Base-by-base conservation (phyloP, 2,888 invertebrate species). In the Orthonychiurus folsomi region DNA sequence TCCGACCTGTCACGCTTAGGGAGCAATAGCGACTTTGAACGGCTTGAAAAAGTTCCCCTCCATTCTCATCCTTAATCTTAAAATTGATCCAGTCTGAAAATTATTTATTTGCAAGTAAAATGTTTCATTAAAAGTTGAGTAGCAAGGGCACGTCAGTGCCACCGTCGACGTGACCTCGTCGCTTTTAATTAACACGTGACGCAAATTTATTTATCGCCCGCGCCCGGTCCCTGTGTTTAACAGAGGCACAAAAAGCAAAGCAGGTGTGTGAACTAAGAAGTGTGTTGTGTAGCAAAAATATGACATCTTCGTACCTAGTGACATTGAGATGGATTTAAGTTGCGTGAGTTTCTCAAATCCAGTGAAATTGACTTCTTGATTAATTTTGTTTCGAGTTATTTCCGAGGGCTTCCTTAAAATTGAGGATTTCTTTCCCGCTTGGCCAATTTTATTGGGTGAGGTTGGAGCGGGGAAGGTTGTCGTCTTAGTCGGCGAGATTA, bases 21-120 rank as follows among this genome's bases (percentile, higher is more conserved):
- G 57, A 57, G 20, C 57, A 57, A 20, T 28, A 28, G 2, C 20
- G 3, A 15, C 25, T n/a, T n/a, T 57, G 57, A n/a, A 26, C 57
- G 5, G 57, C 26, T 47, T 57, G 57, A n/a, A 28, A 57, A 9
- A 57, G 15, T 12, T 57, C 28, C 12, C 5, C 15, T 20, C 47
- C 57, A 27, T 27, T 47, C 25, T 28, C 28, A 9, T 23, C 52
- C 5, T n/a, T 24, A 28, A 57, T 57, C 37, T 57, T 26, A 57
- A 57, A 57, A 28, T 57, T 28, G 47, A 57, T n/a, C 57, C 57
- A 57, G 25, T 57, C 57, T 57, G 37, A 15, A 20, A 55, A 5
- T 3, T 5, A 21, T n/a, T n/a, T n/a, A 55, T 23, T 5, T 5
- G 18, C 25, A 24, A 24, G 15, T 37, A 37, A 37, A 5, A n/a